Percentiles rank a stretch among this genome's conserved stretches.
These are phyloP conservation scores for Drosophila monieri DNA, from an alignment of 2,888 invertebrate species.

Conservation along the genomic window DNA sequence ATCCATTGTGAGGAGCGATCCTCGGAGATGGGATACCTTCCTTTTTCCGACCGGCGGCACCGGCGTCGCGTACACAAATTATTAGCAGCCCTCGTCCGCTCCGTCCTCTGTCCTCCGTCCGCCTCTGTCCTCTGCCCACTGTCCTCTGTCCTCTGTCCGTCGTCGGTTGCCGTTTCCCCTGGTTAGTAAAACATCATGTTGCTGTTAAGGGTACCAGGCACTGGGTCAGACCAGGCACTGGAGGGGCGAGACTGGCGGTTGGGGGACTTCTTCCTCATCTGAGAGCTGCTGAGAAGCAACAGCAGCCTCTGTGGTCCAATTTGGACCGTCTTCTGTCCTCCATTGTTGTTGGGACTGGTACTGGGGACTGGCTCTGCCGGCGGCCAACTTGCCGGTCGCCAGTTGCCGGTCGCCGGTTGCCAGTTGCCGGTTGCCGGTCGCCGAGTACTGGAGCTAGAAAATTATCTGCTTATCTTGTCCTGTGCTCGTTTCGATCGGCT, in stretches of 20 bases:
- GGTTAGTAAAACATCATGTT: slow-evolving; percentile 83
- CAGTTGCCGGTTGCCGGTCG: slow-evolving; percentile 10
- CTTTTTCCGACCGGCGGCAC: slow-evolving; percentile 2
- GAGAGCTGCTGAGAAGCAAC: neutral
- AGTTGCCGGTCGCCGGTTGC: slow-evolving; percentile 34
- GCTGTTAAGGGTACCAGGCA: slow-evolving; percentile 72
- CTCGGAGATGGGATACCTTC: slow-evolving; percentile 25
- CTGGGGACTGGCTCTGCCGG: slow-evolving; percentile 35
- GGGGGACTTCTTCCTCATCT: neutral
- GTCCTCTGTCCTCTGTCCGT: slow-evolving; percentile 1
- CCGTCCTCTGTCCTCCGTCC: slow-evolving; percentile 11
- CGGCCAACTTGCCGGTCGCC: slow-evolving; percentile 25
- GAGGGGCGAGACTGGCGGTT: neutral
- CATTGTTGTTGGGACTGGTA: neutral
- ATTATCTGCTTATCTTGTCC: slow-evolving; percentile 81
- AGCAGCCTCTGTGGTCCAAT: slow-evolving; percentile 80
- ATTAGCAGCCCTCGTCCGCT: slow-evolving; percentile 66
- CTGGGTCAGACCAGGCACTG: slow-evolving; percentile 33
- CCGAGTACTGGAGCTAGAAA: slow-evolving; percentile 63
- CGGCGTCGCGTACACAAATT: slow-evolving; percentile 70
- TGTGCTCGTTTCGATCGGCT: slow-evolving; percentile 78
- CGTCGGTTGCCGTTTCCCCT: slow-evolving; percentile 50
- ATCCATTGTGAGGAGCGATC: slow-evolving; percentile 40
- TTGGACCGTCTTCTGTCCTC: slow-evolving; percentile 48
- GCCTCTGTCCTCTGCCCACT: slow-evolving; percentile 23